Conservation (phyloP, 2,888 invertebrate species). For the Euphydryas editha region DNA sequence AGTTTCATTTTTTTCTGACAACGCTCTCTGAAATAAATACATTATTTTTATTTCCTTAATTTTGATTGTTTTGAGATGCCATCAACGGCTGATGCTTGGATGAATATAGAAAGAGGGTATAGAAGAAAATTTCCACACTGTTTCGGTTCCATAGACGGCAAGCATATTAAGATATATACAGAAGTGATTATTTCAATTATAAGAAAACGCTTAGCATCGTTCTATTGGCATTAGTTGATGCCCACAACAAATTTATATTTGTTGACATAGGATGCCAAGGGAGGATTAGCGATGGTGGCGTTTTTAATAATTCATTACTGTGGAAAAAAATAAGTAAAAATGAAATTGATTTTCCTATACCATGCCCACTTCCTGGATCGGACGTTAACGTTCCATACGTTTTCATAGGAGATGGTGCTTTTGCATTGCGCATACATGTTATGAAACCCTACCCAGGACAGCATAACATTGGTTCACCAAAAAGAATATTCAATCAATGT, state of each 20-base stretch:
- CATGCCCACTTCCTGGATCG: constrained; percentile 5
- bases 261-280: constrained; percentile 43
- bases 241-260: constrained; percentile 44
- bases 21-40: background rate
- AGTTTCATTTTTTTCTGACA: background rate
- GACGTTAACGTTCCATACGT: constrained; percentile 30
- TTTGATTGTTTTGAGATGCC: constrained; percentile 18
- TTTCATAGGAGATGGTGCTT: constrained; percentile 38
- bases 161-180: constrained; percentile 40
- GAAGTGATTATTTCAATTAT: constrained; percentile 41
- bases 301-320: constrained; percentile 25
- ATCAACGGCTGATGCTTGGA: background rate
- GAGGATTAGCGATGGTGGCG: constrained; percentile 32
- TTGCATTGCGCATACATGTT: constrained; percentile 33
- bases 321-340: constrained; percentile 22
- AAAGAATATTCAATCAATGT: constrained; percentile 28
- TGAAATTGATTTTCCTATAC: constrained; percentile 7
- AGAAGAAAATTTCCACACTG: constrained; percentile 27
- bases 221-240: constrained; percentile 44
- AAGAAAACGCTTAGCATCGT: constrained; percentile 43
- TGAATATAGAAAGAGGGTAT: background rate
- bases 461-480: constrained; percentile 21
- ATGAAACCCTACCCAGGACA: constrained; percentile 23
- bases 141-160: constrained; percentile 40
- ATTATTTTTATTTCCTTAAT: no score